Evolutionary conservation across 37 sponge, comb jelly and placozoan species (phyloP), one percentile per base, ranked within the genome.

Genomic region (Cladorhizidae sp.): DNA sequence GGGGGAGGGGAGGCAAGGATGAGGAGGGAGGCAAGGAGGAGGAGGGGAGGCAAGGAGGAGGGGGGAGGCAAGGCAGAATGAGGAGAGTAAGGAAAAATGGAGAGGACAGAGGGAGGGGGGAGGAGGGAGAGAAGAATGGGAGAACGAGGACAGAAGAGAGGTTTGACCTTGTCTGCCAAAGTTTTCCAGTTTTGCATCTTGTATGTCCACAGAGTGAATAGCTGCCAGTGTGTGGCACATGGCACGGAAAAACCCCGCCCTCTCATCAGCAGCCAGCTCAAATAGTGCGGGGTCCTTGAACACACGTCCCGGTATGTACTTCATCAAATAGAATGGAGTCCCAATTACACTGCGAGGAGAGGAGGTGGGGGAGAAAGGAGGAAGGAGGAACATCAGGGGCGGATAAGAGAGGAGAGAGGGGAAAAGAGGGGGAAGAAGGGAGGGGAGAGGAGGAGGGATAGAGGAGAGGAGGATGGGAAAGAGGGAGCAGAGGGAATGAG

Each of bases 251-350:
- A 80, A 73, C 21, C 49, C 93, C 21, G 22, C 63, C 14, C 91
- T 56, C 52, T 94, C 74, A 15, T 39, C 74, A 31, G 82, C 85
- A 1, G 69, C 20, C 29, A 90, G 25, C 18, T 73, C 88, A 25
- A 80, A 81, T 18, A 94, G 65, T 18, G 81, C 22, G 14, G 90
- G 88, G 59, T 90, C 81, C 42, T 79, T 84, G 40, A 94, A 76
- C 38, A 90, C 78, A 18, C 88, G 84, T 0, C 94, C 94, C n/a
- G 41, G 42, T 1, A 84, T 57, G 59, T 87, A 90, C 41, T 80
- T 67, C 94, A 94, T 94, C 43, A 94, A 22, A 64, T 89, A 94
- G 73, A 94, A 94, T 75, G 92, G 88, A 70, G 94, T 94, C 43
- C 94, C 94, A 14, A 94, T 70, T 33, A 94, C 76, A 70, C 75